phyloP scores from a whole-genome alignment of 1,140 invertebrate species.

The Drosophila ohnishii region DNA sequence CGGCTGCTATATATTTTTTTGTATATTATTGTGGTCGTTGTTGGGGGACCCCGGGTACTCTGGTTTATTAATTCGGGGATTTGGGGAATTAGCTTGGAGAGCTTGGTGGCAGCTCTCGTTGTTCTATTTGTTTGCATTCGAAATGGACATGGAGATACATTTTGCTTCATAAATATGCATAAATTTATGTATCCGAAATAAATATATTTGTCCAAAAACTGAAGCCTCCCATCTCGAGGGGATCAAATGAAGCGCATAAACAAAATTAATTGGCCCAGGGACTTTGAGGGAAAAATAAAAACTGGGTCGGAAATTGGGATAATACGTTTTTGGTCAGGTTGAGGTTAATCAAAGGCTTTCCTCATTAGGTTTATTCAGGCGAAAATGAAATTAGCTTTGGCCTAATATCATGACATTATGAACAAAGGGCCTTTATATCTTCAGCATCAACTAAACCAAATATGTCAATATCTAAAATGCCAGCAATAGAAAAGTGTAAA shows the following conservation, averaged over 20 bases:
- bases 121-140: conserved; percentile 77
- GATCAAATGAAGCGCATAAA: conserved; percentile 60
- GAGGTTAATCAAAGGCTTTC: not conserved
- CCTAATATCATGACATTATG: not conserved
- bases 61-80: conserved; percentile 80
- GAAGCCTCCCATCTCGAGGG: conserved; percentile 53
- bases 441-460: not conserved
- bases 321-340: conserved; percentile 1
- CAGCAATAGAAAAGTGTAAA: not conserved
- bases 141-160: conserved; percentile 72
- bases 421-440: not conserved
- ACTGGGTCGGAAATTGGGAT: not conserved
- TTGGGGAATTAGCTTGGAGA: conserved; percentile 75
- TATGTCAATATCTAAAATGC: not conserved
- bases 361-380: conserved; percentile 8
- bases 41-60: conserved; percentile 52
- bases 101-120: conserved; percentile 39
- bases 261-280: conserved; percentile 71
- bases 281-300: conserved; percentile 33
- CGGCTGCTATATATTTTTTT: conserved; percentile 12
- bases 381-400: conserved; percentile 6
- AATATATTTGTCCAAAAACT: conserved; percentile 60
- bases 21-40: conserved; percentile 19
- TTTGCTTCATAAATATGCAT: conserved; percentile 76
- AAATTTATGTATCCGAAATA: conserved; percentile 65